A percentile compares a stretch with the other conserved stretches of the same genome.
phyloP scores from a whole-genome alignment of 2,797 vertebrate genomes.

The Myripristis murdjan region DNA sequence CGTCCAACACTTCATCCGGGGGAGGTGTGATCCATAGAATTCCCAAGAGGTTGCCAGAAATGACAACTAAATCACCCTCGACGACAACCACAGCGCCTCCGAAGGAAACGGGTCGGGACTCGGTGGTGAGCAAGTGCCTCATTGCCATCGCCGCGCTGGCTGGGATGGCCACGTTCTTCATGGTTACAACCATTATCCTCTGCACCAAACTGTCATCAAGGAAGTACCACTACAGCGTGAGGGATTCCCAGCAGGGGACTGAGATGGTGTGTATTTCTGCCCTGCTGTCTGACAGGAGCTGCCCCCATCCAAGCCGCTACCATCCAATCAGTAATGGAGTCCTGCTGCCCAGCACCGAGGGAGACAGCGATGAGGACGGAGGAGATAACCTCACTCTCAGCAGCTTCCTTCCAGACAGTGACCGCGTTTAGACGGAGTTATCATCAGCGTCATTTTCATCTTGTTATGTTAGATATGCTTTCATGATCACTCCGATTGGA shows the following conservation, averaged over 20 bases:
- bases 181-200: constrained; percentile 86
- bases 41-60: background rate
- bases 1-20: constrained; percentile 24
- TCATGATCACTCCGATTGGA: background rate
- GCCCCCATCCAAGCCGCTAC: constrained; percentile 42
- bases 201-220: constrained; percentile 84
- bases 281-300: constrained; percentile 84
- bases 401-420: constrained; percentile 91
- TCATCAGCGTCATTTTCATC: background rate
- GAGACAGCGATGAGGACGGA: constrained; percentile 79
- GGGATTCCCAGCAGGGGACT: constrained; percentile 62
- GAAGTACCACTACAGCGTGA: constrained; percentile 57
- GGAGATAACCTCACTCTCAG: constrained; percentile 91
- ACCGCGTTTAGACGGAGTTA: constrained; percentile 54
- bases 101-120: background rate
- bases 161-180: constrained; percentile 85
- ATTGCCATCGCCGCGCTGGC: constrained; percentile 87
- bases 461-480: background rate
- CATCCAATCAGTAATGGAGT: constrained; percentile 65
- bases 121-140: constrained; percentile 81
- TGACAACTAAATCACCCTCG: background rate
- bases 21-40: background rate
- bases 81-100: background rate
- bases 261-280: constrained; percentile 94
- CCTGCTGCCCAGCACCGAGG: constrained; percentile 41